Evolutionary conservation across 2,888 invertebrate genomes (phyloP), one percentile per base, ranked within the genome.

Genomic region (Plutella xylostella): DNA sequence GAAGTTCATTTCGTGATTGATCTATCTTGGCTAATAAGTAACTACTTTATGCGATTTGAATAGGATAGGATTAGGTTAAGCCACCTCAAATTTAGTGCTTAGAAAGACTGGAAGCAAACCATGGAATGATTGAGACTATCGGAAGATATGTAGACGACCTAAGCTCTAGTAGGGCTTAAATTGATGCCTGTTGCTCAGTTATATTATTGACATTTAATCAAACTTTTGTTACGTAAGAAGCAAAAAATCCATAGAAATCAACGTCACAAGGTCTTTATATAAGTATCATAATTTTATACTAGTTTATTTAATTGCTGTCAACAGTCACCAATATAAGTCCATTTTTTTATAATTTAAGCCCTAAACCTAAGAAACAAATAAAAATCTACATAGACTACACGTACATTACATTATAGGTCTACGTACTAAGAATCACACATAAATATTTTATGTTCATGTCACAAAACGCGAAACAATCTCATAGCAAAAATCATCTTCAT

Each of bases 401-500:
- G 61, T 68, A 72, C 67, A 67, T 54, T 60, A 62, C 58, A 65
- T 51, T 47, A 22, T 42, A 37, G n/a, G 47, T 56, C 58, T 67
- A 65, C 59, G 60, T 62, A 61, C 72, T 76, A 78, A 63, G 69
- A 75, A 82, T 83, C 82, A 82, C 82, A 80, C 79, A 80, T 80
- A 82, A 79, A 82, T 82, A 76, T 74, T 68, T 75, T 68, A n/a
- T 69, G 65, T 69, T 65, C 68, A 71, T 71, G 62, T 65, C 62
- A 61, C 54, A 63, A 20, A 15, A 68, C 60, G 67, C 65, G 70
- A 66, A 73, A 77, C 76, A 79, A 79, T 79, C 74, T 77, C 77
- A 71, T 65, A 61, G 64, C 53, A 59, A 64, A 52, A 71, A 68
- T 70, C 67, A 63, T 64, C 58, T 65, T 72, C 65, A 68, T 58